Percentiles rank a stretch among this genome's conserved stretches.
phyloP scores from a whole-genome alignment of 2,888 invertebrate genomes.

The Clunio marinus region DNA sequence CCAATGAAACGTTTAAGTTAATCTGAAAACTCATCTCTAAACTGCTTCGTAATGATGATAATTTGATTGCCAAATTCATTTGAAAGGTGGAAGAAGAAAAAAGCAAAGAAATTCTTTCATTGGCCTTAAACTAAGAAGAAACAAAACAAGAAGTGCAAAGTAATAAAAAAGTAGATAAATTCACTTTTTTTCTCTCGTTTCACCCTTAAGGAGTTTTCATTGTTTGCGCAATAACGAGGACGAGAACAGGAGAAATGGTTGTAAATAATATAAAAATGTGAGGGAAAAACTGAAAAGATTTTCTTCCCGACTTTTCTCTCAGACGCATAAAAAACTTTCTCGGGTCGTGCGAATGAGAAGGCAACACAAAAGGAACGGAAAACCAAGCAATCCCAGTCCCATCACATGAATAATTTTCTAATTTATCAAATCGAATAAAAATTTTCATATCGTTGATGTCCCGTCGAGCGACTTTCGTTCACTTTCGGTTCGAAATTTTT shows the following conservation, averaged over 20 bases:
- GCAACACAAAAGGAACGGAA: not conserved
- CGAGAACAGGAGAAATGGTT: constrained; percentile 23
- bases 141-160: constrained; percentile 31
- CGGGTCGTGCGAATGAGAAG: not conserved
- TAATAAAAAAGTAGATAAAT: constrained; percentile 36
- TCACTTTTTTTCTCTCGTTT: constrained; percentile 20
- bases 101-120: not conserved
- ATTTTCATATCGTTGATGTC: constrained; percentile 36
- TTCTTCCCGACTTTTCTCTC: not conserved
- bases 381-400: constrained; percentile 19
- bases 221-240: not conserved
- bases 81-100: not conserved
- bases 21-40: constrained; percentile 27
- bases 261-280: constrained; percentile 13
- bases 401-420: constrained; percentile 38
- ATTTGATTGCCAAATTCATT: constrained; percentile 34
- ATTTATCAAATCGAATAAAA: constrained; percentile 38
- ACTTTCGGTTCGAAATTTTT: not conserved
- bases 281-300: constrained; percentile 27
- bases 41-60: constrained; percentile 31
- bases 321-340: not conserved
- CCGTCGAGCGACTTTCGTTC: constrained; percentile 6
- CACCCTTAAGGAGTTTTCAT: not conserved
- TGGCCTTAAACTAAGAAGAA: not conserved
- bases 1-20: constrained; percentile 23